Base-by-base conservation (phyloP, 2,888 invertebrate genomes). In the Timema cristinae region DNA sequence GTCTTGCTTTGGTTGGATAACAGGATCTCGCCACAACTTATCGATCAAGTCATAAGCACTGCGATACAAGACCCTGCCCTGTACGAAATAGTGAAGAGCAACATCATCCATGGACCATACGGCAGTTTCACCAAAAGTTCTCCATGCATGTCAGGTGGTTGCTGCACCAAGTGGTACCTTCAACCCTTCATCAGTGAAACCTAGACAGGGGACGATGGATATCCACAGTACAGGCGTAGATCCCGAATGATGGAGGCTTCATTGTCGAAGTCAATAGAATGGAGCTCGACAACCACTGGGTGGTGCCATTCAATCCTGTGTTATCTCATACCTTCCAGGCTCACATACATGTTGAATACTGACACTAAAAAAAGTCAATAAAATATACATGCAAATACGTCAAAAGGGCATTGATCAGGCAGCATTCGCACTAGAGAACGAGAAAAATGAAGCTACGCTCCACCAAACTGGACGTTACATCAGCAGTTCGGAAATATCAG, bases 131-230 rank as follows among this genome's bases (percentile, higher is more conserved):
- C 81, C 75, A 69, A 59, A 7, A 75, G 76, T 47, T 78, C 80
- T 49, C 79, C 80, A 2, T 83, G 82, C 77, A 83, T 82, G 81
- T 73, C 73, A n/a, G 76, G 80, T 66, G 79, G 79, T 5, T 77
- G 76, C 69, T 84, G 83, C 76, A 75, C 77, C 0, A 83, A 84
- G 76, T 75, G 75, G 10, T 83, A 78, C 74, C 82, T 81, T 11
- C 56, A 73, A 47, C n/a, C 69, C 47, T 75, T 77, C 48, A 59
- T 74, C n/a, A 79, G 79, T 8, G 63, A 63, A 32, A 63, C 63
- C 10, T 32, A 63, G 47, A 47, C 63, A 6, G 63, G 47, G 32
- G 71, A 73, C 75, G 2, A 78, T 73, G 79, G 80, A 16, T 82
- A 81, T 75, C 81, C 81, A 1, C 7, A 70, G 16, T 83, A 82